Conservation (phyloP, 2,113 vertebrate species). For the Hypomesus transpacificus region DNA sequence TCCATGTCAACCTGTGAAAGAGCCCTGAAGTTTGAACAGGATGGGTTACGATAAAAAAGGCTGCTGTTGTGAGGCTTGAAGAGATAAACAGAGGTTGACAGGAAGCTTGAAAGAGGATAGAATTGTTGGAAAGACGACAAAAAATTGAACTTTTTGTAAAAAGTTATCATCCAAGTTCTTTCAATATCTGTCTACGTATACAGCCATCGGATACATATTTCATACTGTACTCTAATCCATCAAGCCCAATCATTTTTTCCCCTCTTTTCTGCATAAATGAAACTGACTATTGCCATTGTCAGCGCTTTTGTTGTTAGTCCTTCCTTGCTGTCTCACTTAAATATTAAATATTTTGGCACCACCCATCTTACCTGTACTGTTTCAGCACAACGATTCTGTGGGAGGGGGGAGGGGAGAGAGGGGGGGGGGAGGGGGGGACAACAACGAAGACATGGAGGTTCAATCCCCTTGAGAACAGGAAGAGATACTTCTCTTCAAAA, state of each 20-base stretch:
- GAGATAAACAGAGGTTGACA: constrained; percentile 1
- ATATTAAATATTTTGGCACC: constrained; percentile 29
- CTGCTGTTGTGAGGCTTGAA: constrained; percentile 26
- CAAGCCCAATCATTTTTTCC: constrained; percentile 8
- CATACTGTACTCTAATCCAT: constrained; percentile 19
- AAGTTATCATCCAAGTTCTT: neutral
- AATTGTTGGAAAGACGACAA: constrained; percentile 29
- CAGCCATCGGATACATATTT: neutral
- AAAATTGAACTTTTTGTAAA: neutral
- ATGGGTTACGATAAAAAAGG: neutral
- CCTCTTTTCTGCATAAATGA: constrained; percentile 21
- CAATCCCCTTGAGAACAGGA: constrained; percentile 41
- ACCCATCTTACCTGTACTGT: neutral
- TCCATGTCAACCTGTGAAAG: constrained; percentile 17
- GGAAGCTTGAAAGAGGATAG: constrained; percentile 10
- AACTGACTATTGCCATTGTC: constrained; percentile 17
- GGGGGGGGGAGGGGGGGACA: constrained; percentile 19
- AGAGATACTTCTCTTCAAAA: constrained; percentile 20
- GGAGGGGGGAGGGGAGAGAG: constrained; percentile 11
- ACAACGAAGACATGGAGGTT: constrained; percentile 32
- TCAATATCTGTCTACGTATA: constrained; percentile 37
- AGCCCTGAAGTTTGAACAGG: neutral
- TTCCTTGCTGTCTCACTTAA: constrained; percentile 38
- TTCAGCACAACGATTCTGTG: constrained; percentile 17
- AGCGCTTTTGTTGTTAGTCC: constrained; percentile 19